Evolutionary conservation across 2,888 invertebrate species (phyloP).

Genomic region (Eupithecia exiguata): DNA sequence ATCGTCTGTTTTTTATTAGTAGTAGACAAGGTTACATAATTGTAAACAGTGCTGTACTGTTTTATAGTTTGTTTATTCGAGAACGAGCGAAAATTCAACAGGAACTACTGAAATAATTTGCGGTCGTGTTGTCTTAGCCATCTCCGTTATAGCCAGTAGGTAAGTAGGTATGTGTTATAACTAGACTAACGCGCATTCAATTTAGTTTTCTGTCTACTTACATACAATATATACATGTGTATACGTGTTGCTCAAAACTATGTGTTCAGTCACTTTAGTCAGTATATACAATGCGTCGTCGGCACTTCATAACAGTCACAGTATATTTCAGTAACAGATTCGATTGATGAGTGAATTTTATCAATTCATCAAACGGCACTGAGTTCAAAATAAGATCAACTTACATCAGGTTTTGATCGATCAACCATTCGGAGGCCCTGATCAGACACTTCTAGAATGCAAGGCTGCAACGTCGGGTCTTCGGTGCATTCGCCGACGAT

Average conservation of each 20-base stretch:
- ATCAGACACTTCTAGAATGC: slow-evolving; percentile 97
- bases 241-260: not conserved
- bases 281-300: slow-evolving; percentile 25
- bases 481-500: slow-evolving; percentile 88
- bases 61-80: slow-evolving; percentile 2
- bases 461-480: slow-evolving; percentile 90
- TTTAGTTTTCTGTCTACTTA: not conserved
- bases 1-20: not conserved
- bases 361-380: not conserved
- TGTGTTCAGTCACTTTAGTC: not conserved
- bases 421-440: slow-evolving; percentile 98
- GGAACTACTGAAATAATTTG: not conserved
- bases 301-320: slow-evolving; percentile 5
- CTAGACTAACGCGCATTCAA: not conserved
- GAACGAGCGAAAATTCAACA: not conserved
- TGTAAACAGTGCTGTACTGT: not conserved
- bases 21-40: slow-evolving; percentile 1
- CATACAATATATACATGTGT: not conserved
- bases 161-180: not conserved
- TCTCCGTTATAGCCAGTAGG: not conserved
- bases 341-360: not conserved
- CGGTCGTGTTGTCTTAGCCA: not conserved
- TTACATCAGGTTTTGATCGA: slow-evolving; percentile 89
- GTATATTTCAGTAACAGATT: not conserved
- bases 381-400: slow-evolving; percentile 37